A percentile compares a stretch with the other conserved stretches of the same genome.
Evolutionary conservation across 2,113 vertebrate genomes (phyloP).

Genomic region (Ameiurus melas): DNA sequence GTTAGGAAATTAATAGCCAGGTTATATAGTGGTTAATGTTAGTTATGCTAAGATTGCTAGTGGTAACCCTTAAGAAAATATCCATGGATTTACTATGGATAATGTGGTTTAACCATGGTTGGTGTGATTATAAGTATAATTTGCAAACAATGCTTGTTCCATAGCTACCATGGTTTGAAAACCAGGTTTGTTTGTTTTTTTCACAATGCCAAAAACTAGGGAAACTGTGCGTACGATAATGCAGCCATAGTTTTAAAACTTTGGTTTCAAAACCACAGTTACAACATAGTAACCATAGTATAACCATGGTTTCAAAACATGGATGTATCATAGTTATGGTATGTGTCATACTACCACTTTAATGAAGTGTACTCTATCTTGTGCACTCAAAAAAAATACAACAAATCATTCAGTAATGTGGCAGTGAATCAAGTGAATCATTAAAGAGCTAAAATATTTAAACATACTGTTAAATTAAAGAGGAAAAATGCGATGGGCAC

Average conservation of each 20-base stretch:
- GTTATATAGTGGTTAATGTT: background rate
- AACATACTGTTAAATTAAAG: background rate
- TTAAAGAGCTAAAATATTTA: background rate
- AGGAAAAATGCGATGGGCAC: background rate
- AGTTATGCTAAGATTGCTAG: background rate
- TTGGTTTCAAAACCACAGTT: slow-evolving; percentile 2
- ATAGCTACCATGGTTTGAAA: background rate
- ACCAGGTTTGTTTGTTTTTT: background rate
- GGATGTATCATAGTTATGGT: background rate
- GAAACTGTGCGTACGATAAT: background rate
- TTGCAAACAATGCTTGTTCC: background rate
- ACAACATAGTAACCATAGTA: background rate
- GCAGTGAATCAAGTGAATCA: background rate
- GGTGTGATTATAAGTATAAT: background rate
- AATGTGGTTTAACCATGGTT: background rate
- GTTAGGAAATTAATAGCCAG: background rate
- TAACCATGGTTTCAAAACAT: slow-evolving; percentile 2
- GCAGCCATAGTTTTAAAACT: background rate
- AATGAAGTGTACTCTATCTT: background rate
- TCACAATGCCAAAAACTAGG: background rate
- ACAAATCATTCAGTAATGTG: background rate
- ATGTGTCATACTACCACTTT: background rate
- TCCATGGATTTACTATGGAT: background rate
- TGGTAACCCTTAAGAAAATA: background rate
- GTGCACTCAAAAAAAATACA: background rate